Base-by-base conservation (phyloP, 92 coral and sea anemone genomes). In the Epizoanthus ramosus region DNA sequence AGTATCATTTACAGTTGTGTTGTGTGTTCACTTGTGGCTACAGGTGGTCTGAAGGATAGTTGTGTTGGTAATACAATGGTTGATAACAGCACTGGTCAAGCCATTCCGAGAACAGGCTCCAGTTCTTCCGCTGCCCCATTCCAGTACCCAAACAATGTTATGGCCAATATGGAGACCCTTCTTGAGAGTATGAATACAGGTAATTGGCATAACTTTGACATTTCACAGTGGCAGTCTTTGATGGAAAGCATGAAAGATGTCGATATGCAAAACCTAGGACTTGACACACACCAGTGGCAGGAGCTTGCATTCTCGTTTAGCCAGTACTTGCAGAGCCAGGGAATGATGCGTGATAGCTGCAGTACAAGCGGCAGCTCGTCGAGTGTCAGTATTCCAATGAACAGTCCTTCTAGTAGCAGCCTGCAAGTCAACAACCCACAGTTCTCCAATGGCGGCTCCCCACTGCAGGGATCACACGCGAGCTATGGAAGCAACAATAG, bases 221-320 rank as follows among this genome's bases (percentile, higher is more conserved):
- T 94, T 75, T 85, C 79, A 64, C 95, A 95, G 24, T 94, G 93
- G 96, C 95, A 96, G 21, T 84, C 84, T 37, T 84, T 96, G 35
- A 96, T 96, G 99, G 99, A 96, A 24, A 96, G 95, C 85, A 96
- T 96, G 99, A 94, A 94, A 80, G 91, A 89, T 33, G 76, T 94
- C 22, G 98, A 96, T 69, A 89, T 94, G 41, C 95, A 93, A 57
- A 91, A 74, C n/a, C 52, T 94, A 25, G 98, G 99, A 5, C 88
- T 96, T 19, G 98, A 94, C 68, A 94, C 92, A 16, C 84, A 73
- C 53, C 99, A 94, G 74, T 94, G 98, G 99, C 99, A 96, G 73
- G 99, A 96, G 71, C 92, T 96, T 22, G 97, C 99, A 6, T 92
- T 88, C 79, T 96, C 99, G 8, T 96, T 96, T 76, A 96, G 97